Conservation (phyloP, 2,797 vertebrate genomes). For the Chelon auratus region DNA sequence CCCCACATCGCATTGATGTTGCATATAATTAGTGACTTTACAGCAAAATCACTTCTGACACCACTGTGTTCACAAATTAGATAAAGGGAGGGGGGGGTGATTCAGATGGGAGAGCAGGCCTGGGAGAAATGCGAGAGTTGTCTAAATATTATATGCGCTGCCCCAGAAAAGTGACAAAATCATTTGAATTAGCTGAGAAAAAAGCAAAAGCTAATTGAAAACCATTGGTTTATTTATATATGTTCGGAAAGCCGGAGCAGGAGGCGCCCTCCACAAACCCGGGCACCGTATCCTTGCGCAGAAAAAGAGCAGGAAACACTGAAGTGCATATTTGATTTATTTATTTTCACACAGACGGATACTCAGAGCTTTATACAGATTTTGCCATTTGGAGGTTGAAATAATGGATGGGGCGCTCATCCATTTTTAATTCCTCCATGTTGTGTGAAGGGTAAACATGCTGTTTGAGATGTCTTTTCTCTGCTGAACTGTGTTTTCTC, state of each 20-base stretch:
- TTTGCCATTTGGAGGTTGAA: constrained; percentile 89
- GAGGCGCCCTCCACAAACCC: constrained; percentile 76
- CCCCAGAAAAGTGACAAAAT: constrained; percentile 94
- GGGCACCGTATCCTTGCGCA: constrained; percentile 58
- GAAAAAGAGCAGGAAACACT: constrained; percentile 83
- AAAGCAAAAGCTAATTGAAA: constrained; percentile 83
- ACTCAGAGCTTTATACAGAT: constrained; percentile 86
- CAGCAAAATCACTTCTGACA: constrained; percentile 98
- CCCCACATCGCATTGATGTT: constrained; percentile 95
- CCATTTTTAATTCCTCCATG: constrained; percentile 88
- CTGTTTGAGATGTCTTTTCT: constrained; percentile 88
- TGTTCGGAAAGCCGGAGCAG: constrained; percentile 79
- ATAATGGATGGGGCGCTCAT: constrained; percentile 89
- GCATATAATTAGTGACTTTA: constrained; percentile 97
- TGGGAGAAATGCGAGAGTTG: constrained; percentile 86
- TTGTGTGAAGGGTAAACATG: constrained; percentile 89
- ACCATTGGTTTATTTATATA: constrained; percentile 83
- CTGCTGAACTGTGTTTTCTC: constrained; percentile 85
- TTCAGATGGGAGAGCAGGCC: constrained; percentile 91
- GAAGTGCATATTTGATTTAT: constrained; percentile 89
- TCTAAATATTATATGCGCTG: constrained; percentile 96
- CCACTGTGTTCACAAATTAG: constrained; percentile 93
- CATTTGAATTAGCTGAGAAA: constrained; percentile 95
- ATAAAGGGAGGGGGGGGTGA: constrained; percentile 73
- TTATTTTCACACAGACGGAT: constrained; percentile 88